These are phyloP conservation scores for Apamea monoglypha DNA, from an alignment of 2,888 invertebrate genomes.

Conservation along the genomic window DNA sequence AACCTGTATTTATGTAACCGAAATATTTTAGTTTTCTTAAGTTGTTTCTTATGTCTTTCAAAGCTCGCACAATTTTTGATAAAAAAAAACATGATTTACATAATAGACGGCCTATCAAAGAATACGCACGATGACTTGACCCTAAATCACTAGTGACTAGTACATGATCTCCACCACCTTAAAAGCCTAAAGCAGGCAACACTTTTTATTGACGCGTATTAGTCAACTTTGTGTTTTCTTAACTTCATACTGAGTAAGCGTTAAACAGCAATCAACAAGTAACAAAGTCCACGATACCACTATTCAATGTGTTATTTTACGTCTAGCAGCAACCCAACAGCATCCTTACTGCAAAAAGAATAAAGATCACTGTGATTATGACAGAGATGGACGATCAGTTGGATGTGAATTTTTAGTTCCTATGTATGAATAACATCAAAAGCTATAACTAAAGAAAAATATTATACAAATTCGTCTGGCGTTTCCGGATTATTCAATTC, in stretches of 20 bases:
- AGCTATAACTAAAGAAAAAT: not conserved
- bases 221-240: not conserved
- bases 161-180: not conserved
- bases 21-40: not conserved
- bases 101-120: too few species aligned
- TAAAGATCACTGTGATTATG: not conserved
- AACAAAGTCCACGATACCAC: too few species aligned
- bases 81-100: too few species aligned
- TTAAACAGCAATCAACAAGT: not conserved
- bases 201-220: not conserved
- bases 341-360: not conserved
- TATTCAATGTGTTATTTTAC: not conserved
- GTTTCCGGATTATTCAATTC: constrained; percentile 1
- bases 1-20: not conserved
- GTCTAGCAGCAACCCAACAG: not conserved
- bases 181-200: not conserved
- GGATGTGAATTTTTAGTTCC: not conserved
- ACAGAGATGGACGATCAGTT: too few species aligned
- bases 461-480: not conserved
- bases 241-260: not conserved
- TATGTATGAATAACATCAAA: not conserved
- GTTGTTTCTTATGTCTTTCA: too few species aligned
- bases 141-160: too few species aligned
- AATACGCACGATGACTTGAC: too few species aligned
- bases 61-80: too few species aligned